Base-by-base conservation (phyloP, 1,140 invertebrate genomes). In the Drosophila simulans region DNA sequence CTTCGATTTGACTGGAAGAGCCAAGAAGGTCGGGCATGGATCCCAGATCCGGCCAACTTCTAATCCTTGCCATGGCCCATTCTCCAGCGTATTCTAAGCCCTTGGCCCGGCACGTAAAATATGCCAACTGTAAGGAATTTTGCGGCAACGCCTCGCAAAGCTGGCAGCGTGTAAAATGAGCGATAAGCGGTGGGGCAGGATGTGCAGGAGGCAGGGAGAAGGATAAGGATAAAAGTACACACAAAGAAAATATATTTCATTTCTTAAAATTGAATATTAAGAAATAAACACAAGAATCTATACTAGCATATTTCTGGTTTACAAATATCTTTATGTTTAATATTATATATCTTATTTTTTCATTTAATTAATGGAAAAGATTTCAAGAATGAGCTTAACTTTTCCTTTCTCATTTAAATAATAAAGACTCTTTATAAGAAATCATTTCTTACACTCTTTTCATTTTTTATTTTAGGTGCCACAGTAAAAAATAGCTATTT, bases 101-200 rank as follows among this genome's bases (percentile, higher is more conserved):
- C 73, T 85, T 70, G 59, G 42, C 54, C 73, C 70, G 79, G 66
- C 83, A 88, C 85, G 75, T 89, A 77, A 75, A 89, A 89, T 89
- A 89, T 89, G 84, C 77, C 85, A 80, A 76, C 80, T 74, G 77
- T 58, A 75, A 65, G 59, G 63, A 89, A 79, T 84, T 89, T 71
- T 84, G 85, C 69, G 84, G 77, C 77, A 89, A 84, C 75, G 72
- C 76, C 72, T 80, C 56, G 72, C 84, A 88, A 83, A 68, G 77
- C 84, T 90, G 80, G 64, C 80, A 75, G 80, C 62, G 84, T 90
- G 84, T 89, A 89, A 90, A 89, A 84, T 89, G 73, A 80, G 85
- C 84, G 84, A 89, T 89, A 89, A 89, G 80, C 84, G 65, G 52
- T 22, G 45, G 51, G 62, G 43, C 20, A 39, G 59, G 45, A 39